Evolutionary conservation across 2,113 vertebrate species (phyloP).

Genomic region (Garra rufa): DNA sequence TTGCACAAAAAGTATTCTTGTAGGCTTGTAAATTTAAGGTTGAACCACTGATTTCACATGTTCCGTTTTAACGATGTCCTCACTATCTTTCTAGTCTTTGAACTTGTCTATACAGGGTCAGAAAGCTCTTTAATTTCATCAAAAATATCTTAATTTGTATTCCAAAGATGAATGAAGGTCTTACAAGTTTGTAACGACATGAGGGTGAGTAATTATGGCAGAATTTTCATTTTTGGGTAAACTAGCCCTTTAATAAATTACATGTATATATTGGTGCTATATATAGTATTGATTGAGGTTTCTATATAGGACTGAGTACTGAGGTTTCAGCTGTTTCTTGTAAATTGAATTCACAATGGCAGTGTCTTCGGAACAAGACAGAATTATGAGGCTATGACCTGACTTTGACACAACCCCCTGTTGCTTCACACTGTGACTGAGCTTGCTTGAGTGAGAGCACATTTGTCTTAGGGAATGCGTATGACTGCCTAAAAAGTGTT

Average conservation of each 20-base stretch:
- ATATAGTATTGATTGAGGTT: neutral
- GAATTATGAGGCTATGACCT: slow-evolving; percentile 30
- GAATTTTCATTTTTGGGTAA: no score
- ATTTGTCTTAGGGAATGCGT: slow-evolving; percentile 13
- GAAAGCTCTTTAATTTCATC: no score
- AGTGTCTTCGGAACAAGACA: slow-evolving; percentile 10
- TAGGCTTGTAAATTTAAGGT: no score
- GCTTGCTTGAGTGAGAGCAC: neutral
- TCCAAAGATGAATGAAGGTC: no score
- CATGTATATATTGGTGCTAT: neutral
- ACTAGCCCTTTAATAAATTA: neutral
- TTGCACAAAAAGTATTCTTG: no score
- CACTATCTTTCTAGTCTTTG: no score
- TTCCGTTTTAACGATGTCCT: no score
- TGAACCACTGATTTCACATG: no score
- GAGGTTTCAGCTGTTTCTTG: neutral
- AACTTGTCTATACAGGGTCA: no score
- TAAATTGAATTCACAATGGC: slow-evolving; percentile 13
- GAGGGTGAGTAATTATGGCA: no score
- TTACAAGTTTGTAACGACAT: no score
- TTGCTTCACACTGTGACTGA: slow-evolving; percentile 22
- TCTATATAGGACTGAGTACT: neutral
- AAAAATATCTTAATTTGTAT: no score
- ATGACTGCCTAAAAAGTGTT: neutral
- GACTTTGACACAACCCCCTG: slow-evolving; percentile 18